These are phyloP conservation scores for Cerastis rubricosa DNA, from an alignment of 2,888 invertebrate species.

Conservation along the genomic window DNA sequence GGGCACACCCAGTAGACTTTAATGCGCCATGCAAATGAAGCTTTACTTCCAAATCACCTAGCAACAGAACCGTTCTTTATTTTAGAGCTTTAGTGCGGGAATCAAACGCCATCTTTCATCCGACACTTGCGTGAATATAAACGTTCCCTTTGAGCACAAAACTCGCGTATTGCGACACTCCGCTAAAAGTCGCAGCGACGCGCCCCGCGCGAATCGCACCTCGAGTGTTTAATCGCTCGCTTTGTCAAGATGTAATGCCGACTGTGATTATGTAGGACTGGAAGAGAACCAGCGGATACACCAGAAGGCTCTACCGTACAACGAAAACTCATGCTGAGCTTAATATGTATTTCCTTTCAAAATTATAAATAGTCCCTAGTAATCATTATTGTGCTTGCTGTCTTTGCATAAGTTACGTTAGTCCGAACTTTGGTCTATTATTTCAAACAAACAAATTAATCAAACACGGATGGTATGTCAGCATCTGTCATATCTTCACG, in stretches of 20 bases:
- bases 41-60: slow-evolving; percentile 12
- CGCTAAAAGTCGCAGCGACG: slow-evolving; percentile 68
- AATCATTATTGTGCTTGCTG: neutral
- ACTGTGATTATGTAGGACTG: slow-evolving; percentile 47
- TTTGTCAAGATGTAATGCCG: slow-evolving; percentile 79
- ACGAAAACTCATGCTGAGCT: neutral
- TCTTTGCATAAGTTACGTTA: neutral
- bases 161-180: slow-evolving; percentile 76
- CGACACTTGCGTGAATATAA: slow-evolving; percentile 67
- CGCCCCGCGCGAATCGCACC: slow-evolving; percentile 63
- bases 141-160: slow-evolving; percentile 65
- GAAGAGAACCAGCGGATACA: slow-evolving; percentile 35
- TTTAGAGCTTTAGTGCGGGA: slow-evolving; percentile 45
- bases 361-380: neutral
- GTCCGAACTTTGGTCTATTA: neutral
- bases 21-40: neutral
- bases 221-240: slow-evolving; percentile 85
- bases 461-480: neutral
- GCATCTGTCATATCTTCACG: neutral
- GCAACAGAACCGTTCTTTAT: slow-evolving; percentile 34
- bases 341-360: neutral
- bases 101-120: slow-evolving; percentile 61
- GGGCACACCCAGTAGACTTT: neutral
- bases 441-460: neutral
- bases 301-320: neutral